phyloP scores from a whole-genome alignment of 2,888 invertebrate genomes.

The Helicoverpa assulta region DNA sequence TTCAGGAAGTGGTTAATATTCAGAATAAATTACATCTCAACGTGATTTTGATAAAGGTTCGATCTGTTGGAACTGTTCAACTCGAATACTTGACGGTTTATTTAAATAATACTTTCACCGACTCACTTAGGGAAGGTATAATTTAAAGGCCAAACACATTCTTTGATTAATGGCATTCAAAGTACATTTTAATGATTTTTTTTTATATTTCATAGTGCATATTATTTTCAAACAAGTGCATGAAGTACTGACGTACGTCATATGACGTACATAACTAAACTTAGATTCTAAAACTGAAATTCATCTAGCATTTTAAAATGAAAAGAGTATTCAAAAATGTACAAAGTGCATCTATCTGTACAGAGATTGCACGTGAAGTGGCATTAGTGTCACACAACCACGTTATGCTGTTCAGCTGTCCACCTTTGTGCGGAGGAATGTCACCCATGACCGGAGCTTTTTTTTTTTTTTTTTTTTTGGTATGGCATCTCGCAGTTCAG shows the following conservation, averaged over 20 bases:
- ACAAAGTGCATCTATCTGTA: background rate
- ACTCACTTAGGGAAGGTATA: background rate
- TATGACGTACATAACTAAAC: too few relatives aligned
- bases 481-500: too few relatives aligned
- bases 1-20: conserved; percentile 20
- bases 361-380: background rate
- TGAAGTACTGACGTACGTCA: too few relatives aligned
- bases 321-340: background rate
- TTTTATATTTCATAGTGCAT: too few relatives aligned
- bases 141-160: too few relatives aligned
- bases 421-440: conserved; percentile 7
- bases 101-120: background rate
- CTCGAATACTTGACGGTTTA: background rate
- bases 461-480: too few relatives aligned
- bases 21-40: conserved; percentile 14
- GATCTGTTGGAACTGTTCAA: background rate
- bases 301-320: background rate
- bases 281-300: background rate
- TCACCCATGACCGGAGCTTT: background rate
- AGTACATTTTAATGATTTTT: too few relatives aligned
- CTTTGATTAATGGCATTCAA: too few relatives aligned
- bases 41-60: background rate
- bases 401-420: background rate
- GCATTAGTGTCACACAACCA: background rate
- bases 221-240: too few relatives aligned